These are phyloP conservation scores for Nasonia giraulti DNA, from an alignment of 1,140 invertebrate species.

Conservation along the genomic window DNA sequence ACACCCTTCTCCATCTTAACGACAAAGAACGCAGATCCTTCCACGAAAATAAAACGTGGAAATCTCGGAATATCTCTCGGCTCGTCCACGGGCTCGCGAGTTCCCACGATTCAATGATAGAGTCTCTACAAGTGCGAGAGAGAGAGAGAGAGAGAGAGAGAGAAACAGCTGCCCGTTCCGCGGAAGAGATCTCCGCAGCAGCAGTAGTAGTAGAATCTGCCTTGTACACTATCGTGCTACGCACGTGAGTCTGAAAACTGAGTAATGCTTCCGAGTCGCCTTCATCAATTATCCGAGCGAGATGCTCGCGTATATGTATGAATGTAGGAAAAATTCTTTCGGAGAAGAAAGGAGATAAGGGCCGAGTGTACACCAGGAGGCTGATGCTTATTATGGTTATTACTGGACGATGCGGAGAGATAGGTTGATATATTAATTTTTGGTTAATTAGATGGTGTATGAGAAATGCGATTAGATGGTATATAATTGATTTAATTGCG, in stretches of 20 bases:
- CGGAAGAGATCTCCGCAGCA: background rate
- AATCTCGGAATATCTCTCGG: constrained; percentile 39
- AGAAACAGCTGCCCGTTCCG: background rate
- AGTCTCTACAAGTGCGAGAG: background rate
- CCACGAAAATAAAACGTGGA: constrained; percentile 21
- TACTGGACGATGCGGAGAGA: background rate
- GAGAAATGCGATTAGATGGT: background rate
- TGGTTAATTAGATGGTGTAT: constrained; percentile 5
- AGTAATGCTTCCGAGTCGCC: constrained; percentile 29
- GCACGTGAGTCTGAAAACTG: constrained; percentile 17
- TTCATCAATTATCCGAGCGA: constrained; percentile 10
- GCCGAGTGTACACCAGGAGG: background rate
- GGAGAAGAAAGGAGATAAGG: background rate
- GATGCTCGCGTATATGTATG: background rate
- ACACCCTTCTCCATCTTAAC: background rate
- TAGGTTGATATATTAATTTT: constrained; percentile 38
- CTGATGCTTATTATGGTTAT: background rate
- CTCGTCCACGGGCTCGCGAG: constrained; percentile 5
- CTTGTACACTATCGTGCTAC: background rate
- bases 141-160: background rate
- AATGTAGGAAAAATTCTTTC: constrained; percentile 12
- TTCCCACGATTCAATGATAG: constrained; percentile 41
- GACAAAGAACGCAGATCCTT: background rate
- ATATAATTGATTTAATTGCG: background rate
- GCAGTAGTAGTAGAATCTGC: background rate